Evolutionary conservation across 2,888 invertebrate genomes (phyloP).

Genomic region (Agonopterix subpropinquella): DNA sequence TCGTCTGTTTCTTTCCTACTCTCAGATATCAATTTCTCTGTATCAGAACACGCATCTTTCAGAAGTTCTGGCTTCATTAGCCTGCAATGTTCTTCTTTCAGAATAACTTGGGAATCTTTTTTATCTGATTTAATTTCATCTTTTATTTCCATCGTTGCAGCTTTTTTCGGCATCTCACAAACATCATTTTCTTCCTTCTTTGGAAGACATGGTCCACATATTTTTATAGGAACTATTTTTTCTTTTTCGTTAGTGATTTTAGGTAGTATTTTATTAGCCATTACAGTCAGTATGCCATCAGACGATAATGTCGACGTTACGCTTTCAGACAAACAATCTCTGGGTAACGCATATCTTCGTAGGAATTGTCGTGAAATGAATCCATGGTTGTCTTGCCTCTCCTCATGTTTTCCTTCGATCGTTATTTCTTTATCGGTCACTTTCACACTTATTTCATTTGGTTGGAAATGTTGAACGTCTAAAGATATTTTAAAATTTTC

Average conservation of each 20-base stretch:
- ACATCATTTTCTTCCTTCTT: conserved; percentile 8
- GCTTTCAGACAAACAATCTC: conserved; percentile 27
- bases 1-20: conserved; percentile 17
- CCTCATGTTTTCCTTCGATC: conserved; percentile 74
- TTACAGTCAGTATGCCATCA: conserved; percentile 36
- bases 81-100: conserved; percentile 33
- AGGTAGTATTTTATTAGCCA: conserved; percentile 20
- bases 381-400: conserved; percentile 62
- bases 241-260: conserved; percentile 18
- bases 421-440: conserved; percentile 76
- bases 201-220: conserved; percentile 19
- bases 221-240: conserved; percentile 35
- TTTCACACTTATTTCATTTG: conserved; percentile 81
- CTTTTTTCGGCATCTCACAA: not conserved
- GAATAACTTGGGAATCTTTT: conserved; percentile 18
- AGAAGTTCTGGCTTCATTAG: conserved; percentile 31
- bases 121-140: conserved; percentile 8
- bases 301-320: conserved; percentile 38
- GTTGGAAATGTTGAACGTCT: conserved; percentile 81
- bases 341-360: conserved; percentile 59
- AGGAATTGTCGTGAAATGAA: conserved; percentile 60
- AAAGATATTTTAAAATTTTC: conserved; percentile 73
- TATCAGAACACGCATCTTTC: conserved; percentile 14
- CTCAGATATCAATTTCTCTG: conserved; percentile 9
- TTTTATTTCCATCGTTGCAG: not conserved